Percentiles rank a stretch among this genome's conserved stretches.
Conservation (phyloP, 2,888 invertebrate species). For the Lochmaea capreae region DNA sequence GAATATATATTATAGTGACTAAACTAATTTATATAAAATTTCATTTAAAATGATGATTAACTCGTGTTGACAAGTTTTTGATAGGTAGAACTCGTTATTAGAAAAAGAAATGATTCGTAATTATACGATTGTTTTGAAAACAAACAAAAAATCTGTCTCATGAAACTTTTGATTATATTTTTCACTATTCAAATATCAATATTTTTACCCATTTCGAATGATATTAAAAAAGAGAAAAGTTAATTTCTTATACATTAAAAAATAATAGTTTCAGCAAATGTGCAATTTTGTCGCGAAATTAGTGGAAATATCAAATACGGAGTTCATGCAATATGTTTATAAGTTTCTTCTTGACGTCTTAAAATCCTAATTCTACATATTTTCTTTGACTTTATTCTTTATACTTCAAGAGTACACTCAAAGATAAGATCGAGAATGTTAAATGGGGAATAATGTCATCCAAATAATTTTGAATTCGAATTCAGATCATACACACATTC, state of each 20-base stretch:
- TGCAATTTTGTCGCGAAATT: not conserved
- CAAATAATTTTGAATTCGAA: too few relatives aligned
- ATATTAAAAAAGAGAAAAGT: not conserved
- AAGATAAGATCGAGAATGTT: too few relatives aligned
- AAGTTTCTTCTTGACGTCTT: too few relatives aligned
- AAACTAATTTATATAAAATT: conserved; percentile 64
- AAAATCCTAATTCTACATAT: too few relatives aligned
- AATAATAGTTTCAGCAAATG: not conserved
- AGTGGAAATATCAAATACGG: not conserved
- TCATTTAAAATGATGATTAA: conserved; percentile 67
- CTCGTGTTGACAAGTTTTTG: conserved; percentile 66
- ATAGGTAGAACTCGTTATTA: conserved; percentile 65
- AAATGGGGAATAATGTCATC: too few relatives aligned
- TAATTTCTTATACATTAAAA: not conserved
- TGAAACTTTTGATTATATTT: not conserved
- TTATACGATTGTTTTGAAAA: conserved; percentile 7
- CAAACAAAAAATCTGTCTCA: not conserved
- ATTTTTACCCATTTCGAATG: not conserved
- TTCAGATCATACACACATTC: too few relatives aligned
- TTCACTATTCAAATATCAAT: not conserved
- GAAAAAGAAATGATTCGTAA: conserved; percentile 27
- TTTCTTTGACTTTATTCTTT: too few relatives aligned
- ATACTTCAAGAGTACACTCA: too few relatives aligned
- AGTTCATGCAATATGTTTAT: not conserved
- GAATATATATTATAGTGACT: conserved; percentile 64